These are phyloP conservation scores for Magallana angulata DNA, from an alignment of 1,140 invertebrate species.

Conservation along the genomic window DNA sequence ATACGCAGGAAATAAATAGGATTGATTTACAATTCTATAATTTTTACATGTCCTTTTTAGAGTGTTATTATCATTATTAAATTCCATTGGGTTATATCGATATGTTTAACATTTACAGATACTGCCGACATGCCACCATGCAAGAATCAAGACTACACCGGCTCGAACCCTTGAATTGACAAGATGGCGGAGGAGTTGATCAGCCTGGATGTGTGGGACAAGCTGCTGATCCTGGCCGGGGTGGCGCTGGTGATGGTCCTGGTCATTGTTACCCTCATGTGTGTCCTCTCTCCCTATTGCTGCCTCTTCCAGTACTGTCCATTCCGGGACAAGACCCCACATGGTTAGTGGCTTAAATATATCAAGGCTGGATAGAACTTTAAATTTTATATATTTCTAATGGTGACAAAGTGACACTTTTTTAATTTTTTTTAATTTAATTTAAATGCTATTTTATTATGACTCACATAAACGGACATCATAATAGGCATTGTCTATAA, in stretches of 20 bases:
- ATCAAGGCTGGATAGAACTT: neutral
- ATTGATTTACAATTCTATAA: too few species aligned
- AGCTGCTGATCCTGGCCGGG: constrained; percentile 62
- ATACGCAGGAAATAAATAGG: too few species aligned
- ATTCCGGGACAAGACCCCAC: constrained; percentile 52
- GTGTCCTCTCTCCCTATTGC: constrained; percentile 63
- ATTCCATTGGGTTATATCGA: too few species aligned
- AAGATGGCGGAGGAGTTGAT: constrained; percentile 22
- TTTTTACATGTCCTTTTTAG: too few species aligned
- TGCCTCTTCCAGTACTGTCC: constrained; percentile 62
- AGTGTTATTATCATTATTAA: too few species aligned
- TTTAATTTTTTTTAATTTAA: too few species aligned
- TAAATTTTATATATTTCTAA: neutral
- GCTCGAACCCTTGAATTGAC: neutral
- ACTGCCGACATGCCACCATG: neutral
- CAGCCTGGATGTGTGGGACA: constrained; percentile 64
- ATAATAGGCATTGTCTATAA: too few species aligned
- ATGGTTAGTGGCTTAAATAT: constrained; percentile 40
- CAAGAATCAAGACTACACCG: constrained; percentile 1
- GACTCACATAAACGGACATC: too few species aligned
- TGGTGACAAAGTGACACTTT: too few species aligned
- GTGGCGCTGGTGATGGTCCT: constrained; percentile 58
- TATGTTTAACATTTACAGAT: too few species aligned
- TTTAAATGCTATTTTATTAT: too few species aligned
- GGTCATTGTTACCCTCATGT: constrained; percentile 57